These are phyloP conservation scores for Acestrorhynchus altus DNA, from an alignment of 2,797 vertebrate species.

Conservation along the genomic window DNA sequence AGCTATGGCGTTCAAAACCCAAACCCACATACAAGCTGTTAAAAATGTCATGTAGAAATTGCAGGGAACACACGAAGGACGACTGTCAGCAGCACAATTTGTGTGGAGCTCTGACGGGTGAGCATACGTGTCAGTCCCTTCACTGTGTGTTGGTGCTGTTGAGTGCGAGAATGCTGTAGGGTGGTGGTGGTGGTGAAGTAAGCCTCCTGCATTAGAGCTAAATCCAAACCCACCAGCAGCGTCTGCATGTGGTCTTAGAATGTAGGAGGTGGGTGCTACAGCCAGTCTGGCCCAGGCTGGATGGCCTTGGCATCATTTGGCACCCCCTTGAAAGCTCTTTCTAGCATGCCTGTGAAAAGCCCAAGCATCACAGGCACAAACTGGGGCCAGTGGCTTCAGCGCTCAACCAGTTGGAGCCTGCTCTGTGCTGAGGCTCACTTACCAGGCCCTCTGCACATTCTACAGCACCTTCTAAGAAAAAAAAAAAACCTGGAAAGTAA, in stretches of 20 bases:
- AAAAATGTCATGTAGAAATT: conserved; percentile 7
- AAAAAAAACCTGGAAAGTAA: conserved; percentile 13
- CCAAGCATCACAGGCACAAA: conserved; percentile 76
- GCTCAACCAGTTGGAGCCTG: background rate
- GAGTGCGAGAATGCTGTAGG: conserved; percentile 17
- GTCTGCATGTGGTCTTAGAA: conserved; percentile 75
- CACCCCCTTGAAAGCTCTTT: conserved; percentile 77
- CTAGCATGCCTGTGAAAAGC: conserved; percentile 75
- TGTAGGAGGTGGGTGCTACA: conserved; percentile 75
- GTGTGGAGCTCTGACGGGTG: too few relatives aligned
- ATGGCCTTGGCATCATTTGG: conserved; percentile 77
- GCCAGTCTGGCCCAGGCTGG: conserved; percentile 72
- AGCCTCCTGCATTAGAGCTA: conserved; percentile 51
- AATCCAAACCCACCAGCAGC: conserved; percentile 68
- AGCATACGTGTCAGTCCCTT: background rate
- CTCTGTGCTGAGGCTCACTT: conserved; percentile 26
- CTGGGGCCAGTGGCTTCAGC: conserved; percentile 65
- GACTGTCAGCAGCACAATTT: background rate
- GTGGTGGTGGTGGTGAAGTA: conserved; percentile 8
- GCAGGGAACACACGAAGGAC: conserved; percentile 1
- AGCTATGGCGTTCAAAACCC: conserved; percentile 15
- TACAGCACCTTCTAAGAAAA: conserved; percentile 37
- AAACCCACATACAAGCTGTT: conserved; percentile 2
- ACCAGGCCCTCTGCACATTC: conserved; percentile 29
- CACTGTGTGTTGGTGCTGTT: background rate